These are phyloP conservation scores for Aphodius granarius DNA, from an alignment of 2,888 invertebrate species.

Conservation along the genomic window DNA sequence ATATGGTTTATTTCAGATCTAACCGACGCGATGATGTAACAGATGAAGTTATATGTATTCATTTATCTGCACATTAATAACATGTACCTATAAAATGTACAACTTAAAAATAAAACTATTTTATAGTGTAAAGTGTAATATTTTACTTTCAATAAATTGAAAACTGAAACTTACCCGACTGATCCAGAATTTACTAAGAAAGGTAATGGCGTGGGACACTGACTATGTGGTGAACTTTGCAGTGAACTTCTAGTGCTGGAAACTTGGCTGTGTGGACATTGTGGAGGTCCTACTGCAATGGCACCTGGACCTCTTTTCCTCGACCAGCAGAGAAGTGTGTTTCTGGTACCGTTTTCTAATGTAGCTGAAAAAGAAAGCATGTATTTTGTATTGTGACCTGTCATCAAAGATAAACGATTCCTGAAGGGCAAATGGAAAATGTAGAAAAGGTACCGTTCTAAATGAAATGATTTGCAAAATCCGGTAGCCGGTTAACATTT, in stretches of 20 bases:
- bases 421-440: too few species aligned
- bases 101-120: not conserved
- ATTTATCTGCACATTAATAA: too few species aligned
- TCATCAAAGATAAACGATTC: too few species aligned
- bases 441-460: too few species aligned
- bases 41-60: too few species aligned
- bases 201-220: slow-evolving; percentile 77
- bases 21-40: too few species aligned
- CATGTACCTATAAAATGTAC: too few species aligned
- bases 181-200: slow-evolving; percentile 74
- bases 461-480: too few species aligned
- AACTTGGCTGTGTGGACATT: slow-evolving; percentile 72
- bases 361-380: slow-evolving; percentile 44
- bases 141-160: too few species aligned
- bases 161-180: slow-evolving; percentile 65
- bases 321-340: slow-evolving; percentile 49
- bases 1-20: too few species aligned
- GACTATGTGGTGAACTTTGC: slow-evolving; percentile 66
- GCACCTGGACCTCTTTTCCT: slow-evolving; percentile 50
- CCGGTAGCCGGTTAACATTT: too few species aligned
- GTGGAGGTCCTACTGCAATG: slow-evolving; percentile 61
- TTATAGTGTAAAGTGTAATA: not conserved
- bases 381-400: too few species aligned
- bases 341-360: slow-evolving; percentile 48
- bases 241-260: slow-evolving; percentile 68